Percentiles rank a stretch among this genome's conserved stretches.
Conservation (phyloP, 2,888 invertebrate genomes). For the Siphlonurus alternatus region DNA sequence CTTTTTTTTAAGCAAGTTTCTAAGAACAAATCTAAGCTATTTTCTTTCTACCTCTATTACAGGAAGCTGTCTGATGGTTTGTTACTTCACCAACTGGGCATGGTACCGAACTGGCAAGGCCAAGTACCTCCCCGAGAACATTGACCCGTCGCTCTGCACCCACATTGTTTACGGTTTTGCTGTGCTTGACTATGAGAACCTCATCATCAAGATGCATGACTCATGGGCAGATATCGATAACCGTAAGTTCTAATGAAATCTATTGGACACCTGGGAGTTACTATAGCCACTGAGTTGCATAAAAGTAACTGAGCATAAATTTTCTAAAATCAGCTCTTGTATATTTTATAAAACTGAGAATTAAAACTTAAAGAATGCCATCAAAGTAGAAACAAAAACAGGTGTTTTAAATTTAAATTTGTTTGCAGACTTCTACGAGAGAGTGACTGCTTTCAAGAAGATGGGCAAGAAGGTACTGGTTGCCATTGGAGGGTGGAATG, state of each 20-base stretch:
- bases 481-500: constrained; percentile 92
- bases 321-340: too few relatives aligned
- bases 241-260: constrained; percentile 33
- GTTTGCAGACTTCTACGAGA: constrained; percentile 57
- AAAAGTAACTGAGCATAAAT: too few relatives aligned
- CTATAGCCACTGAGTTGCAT: neutral
- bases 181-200: constrained; percentile 54
- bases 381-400: too few relatives aligned
- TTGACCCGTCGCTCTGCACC: constrained; percentile 71
- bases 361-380: neutral
- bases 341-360: too few relatives aligned
- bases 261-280: neutral
- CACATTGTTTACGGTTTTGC: constrained; percentile 89
- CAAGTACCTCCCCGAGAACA: constrained; percentile 64
- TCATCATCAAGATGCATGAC: constrained; percentile 71
- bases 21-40: too few relatives aligned
- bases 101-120: constrained; percentile 77
- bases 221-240: constrained; percentile 82
- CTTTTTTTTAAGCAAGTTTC: too few relatives aligned
- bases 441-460: constrained; percentile 59
- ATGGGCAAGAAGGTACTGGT: constrained; percentile 70
- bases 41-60: too few relatives aligned
- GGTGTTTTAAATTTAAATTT: neutral
- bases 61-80: constrained; percentile 35
- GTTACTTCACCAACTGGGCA: constrained; percentile 89